Percentiles rank a stretch among this genome's conserved stretches.
Conservation (phyloP, 2,113 vertebrate genomes). For the Sylvilagus bachmani region DNA sequence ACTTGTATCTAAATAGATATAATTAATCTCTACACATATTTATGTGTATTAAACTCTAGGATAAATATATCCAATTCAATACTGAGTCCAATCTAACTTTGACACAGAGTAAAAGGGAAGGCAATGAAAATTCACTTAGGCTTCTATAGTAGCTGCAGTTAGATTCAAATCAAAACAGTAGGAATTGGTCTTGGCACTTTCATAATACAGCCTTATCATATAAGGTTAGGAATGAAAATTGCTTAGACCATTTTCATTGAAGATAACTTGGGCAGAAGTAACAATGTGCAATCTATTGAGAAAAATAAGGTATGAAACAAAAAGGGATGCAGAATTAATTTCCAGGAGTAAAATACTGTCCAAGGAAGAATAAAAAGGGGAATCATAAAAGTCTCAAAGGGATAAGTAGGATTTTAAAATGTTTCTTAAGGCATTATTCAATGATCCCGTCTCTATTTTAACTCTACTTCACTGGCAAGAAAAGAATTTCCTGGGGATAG, state of each 20-base stretch:
- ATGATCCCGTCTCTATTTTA: constrained; percentile 70
- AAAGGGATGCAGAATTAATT: constrained; percentile 83
- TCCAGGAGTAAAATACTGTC: constrained; percentile 67
- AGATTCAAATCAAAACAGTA: constrained; percentile 73
- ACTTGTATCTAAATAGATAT: constrained; percentile 28
- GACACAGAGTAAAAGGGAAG: constrained; percentile 66
- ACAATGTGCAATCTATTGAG: constrained; percentile 76
- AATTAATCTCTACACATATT: background rate
- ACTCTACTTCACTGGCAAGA: constrained; percentile 70
- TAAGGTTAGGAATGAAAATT: constrained; percentile 72
- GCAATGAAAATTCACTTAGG: constrained; percentile 71
- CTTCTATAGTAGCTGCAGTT: constrained; percentile 51
- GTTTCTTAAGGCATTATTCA: constrained; percentile 78
- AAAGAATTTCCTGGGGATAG: constrained; percentile 77
- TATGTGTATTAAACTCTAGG: constrained; percentile 2
- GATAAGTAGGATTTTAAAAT: constrained; percentile 72
- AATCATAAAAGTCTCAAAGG: constrained; percentile 73
- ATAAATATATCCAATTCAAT: constrained; percentile 73
- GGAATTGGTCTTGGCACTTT: constrained; percentile 62
- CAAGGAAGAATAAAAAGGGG: constrained; percentile 44
- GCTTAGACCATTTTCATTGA: constrained; percentile 78
- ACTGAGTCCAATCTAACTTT: constrained; percentile 59
- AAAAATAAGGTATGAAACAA: constrained; percentile 81
- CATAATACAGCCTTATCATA: constrained; percentile 55
- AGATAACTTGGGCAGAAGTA: constrained; percentile 85